Evolutionary conservation across 2,888 invertebrate species (phyloP).

Genomic region (Chloroclystis v-ata): DNA sequence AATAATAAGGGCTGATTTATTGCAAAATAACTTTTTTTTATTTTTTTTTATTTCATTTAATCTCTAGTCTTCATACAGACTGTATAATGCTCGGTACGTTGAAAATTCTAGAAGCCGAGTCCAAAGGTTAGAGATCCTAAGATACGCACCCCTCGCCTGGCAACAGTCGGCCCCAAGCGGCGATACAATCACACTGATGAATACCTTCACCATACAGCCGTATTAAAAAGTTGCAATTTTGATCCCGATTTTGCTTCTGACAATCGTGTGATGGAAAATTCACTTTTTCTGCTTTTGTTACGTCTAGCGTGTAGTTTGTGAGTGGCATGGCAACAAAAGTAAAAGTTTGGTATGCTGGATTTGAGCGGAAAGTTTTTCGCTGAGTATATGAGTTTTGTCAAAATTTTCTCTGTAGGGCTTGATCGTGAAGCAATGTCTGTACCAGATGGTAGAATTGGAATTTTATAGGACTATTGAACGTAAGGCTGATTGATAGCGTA

Average conservation of each 20-base stretch:
- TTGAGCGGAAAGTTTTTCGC: neutral
- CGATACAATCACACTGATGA: slow-evolving; percentile 68
- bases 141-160: slow-evolving; percentile 48
- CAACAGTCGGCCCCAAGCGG: slow-evolving; percentile 50
- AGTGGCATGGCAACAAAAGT: neutral
- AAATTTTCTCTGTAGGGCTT: too few species aligned
- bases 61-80: too few species aligned
- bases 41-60: neutral
- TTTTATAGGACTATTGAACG: too few species aligned
- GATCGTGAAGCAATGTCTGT: too few species aligned
- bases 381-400: neutral
- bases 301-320: slow-evolving; percentile 10
- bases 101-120: slow-evolving; percentile 32
- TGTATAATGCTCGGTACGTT: too few species aligned
- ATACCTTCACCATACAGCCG: slow-evolving; percentile 53
- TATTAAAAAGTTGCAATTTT: slow-evolving; percentile 25
- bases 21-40: neutral
- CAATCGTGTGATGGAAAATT: slow-evolving; percentile 24
- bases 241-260: slow-evolving; percentile 26
- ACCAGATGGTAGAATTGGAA: too few species aligned
- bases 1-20: too few species aligned
- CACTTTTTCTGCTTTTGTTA: slow-evolving; percentile 17
- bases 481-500: too few species aligned
- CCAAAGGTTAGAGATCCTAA: slow-evolving; percentile 33
- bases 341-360: slow-evolving; percentile 1